Percentiles rank a stretch among this genome's conserved stretches.
Conservation (phyloP, 2,113 vertebrate species). For the Tachysurus vachellii region DNA sequence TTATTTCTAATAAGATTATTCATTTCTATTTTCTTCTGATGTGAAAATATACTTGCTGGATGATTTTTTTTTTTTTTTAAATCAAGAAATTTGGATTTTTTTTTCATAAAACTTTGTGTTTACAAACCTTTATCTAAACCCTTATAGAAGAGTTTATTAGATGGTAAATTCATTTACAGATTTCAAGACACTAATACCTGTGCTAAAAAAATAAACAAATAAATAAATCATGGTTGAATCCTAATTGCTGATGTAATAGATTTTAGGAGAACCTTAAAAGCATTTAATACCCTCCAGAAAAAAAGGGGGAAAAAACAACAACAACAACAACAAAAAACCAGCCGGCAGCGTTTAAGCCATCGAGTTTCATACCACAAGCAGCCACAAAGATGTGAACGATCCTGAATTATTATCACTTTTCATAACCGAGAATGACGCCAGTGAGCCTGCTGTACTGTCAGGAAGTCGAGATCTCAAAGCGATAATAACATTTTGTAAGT, state of each 20-base stretch:
- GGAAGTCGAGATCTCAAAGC: neutral
- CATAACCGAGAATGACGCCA: neutral
- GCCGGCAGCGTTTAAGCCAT: neutral
- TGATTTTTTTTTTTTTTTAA: too few relatives aligned
- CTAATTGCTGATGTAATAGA: neutral
- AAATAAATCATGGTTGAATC: neutral
- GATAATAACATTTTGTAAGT: neutral
- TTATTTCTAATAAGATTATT: neutral
- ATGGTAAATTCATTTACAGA: neutral
- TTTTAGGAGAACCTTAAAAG: neutral
- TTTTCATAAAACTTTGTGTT: neutral
- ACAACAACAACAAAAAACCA: neutral
- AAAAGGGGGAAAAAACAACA: neutral
- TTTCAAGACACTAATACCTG: neutral
- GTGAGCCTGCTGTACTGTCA: neutral
- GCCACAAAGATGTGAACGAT: neutral
- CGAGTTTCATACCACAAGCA: neutral
- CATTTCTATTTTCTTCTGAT: neutral
- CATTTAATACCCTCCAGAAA: neutral
- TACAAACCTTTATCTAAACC: neutral
- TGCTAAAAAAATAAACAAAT: neutral
- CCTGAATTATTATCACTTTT: neutral
- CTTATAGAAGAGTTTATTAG: neutral
- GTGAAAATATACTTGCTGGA: neutral
- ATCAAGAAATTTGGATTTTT: neutral